Conservation (phyloP, 1,140 invertebrate species). For the Drosophila grimshawi region DNA sequence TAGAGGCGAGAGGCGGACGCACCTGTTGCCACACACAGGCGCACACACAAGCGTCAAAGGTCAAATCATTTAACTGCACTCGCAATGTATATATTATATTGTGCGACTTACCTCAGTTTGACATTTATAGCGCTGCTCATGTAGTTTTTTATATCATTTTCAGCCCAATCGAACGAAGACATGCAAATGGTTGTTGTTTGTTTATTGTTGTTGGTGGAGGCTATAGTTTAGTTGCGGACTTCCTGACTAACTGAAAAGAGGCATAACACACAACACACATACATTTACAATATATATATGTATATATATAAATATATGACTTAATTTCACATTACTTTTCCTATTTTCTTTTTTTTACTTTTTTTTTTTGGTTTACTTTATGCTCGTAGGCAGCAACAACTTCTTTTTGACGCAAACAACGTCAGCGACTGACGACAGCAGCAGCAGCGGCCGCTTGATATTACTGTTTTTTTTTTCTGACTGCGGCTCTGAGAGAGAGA, state of each 20-base stretch:
- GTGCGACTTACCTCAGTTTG: constrained; percentile 75
- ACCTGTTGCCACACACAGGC: constrained; percentile 69
- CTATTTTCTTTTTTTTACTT: constrained; percentile 4
- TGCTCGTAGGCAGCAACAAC: constrained; percentile 47
- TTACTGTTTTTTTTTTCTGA: constrained; percentile 2
- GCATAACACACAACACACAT: constrained; percentile 17
- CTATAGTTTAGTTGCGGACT: background rate
- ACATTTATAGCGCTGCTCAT: constrained; percentile 81
- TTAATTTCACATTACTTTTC: background rate
- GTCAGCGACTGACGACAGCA: constrained; percentile 79
- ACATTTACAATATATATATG: background rate
- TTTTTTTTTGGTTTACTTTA: constrained; percentile 6
- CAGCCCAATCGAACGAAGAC: constrained; percentile 73
- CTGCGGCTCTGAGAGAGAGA: background rate
- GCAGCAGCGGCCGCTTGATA: constrained; percentile 25
- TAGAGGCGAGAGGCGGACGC: constrained; percentile 24
- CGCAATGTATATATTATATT: constrained; percentile 22
- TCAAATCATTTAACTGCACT: constrained; percentile 60
- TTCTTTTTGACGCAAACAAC: constrained; percentile 76
- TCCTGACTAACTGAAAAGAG: constrained; percentile 20
- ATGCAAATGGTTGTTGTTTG: constrained; percentile 68
- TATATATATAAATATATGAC: constrained; percentile 7
- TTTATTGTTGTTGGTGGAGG: constrained; percentile 1
- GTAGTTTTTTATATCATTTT: constrained; percentile 80
- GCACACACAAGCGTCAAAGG: constrained; percentile 46